Evolutionary conservation across 2,888 invertebrate species (phyloP), one percentile per base, ranked within the genome.

Genomic region (Ennomos erosarius): DNA sequence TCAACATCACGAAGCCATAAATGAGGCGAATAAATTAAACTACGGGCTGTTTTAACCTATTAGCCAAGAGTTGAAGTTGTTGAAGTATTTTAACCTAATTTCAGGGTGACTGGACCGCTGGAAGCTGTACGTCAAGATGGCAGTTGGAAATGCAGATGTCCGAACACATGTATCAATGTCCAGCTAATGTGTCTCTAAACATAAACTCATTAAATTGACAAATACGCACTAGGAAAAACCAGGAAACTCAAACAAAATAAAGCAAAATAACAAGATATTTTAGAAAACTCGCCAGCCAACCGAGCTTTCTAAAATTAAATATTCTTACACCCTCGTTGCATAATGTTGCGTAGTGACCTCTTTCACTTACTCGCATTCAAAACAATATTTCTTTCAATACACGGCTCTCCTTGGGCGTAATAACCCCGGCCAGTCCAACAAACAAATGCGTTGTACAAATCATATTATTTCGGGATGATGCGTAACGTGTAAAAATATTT

Each of bases 401-500:
- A 42, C 52, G 13, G 52, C 34, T 37, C 34, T 45, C 11, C 5
- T 9, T n/a, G 46, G 34, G 44, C 50, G 49, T 37, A 55, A 50
- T 42, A 34, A 38, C 44, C 48, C 37, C 46, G 42, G 42, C 26
- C 44, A 36, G 10, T 10, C 46, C 54, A 59, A 51, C 59, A 48
- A 55, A 52, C 59, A 48, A 50, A 40, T 42, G 26, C 5, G 35
- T 45, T 55, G 55, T 54, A 55, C 51, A 56, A 59, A 63, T 64
- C 60, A 62, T 63, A 56, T 56, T 61, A 64, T 62, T 59, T 64
- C 46, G 48, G 60, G 55, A 43, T 39, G 62, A 69, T 65, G 62
- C 43, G 64, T 65, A 66, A 62, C 56, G 44, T 34, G 50, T 60
- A 64, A 64, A 64, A 64, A 65, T 60, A 58, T 66, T 57, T 62